A percentile compares a stretch with the other conserved stretches of the same genome.
Conservation (phyloP, 2,113 vertebrate species). For the Tinamus guttatus region DNA sequence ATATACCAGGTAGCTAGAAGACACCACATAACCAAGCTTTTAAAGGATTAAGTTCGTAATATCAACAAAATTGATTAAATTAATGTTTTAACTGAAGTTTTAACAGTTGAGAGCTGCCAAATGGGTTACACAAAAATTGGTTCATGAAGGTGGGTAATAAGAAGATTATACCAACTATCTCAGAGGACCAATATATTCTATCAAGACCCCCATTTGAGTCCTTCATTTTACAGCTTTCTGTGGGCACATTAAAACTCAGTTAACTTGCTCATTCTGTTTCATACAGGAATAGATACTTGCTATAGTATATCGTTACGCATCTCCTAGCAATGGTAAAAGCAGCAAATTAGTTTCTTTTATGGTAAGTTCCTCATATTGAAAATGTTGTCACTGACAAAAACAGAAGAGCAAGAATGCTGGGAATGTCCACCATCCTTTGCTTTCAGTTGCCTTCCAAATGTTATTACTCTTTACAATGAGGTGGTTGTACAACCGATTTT, state of each 20-base stretch:
- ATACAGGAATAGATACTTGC: not conserved
- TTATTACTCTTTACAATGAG: not conserved
- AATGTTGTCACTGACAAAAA: not conserved
- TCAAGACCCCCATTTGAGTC: not conserved
- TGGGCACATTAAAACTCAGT: not conserved
- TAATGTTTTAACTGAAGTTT: not conserved
- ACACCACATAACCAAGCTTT: not conserved
- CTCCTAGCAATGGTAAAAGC: not conserved
- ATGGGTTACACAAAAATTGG: not conserved
- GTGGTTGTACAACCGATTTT: not conserved
- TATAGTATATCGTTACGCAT: not conserved
- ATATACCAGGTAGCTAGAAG: not conserved
- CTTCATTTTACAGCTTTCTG: not conserved
- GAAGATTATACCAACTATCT: not conserved
- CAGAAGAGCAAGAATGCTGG: not conserved
- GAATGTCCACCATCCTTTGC: rapidly evolving
- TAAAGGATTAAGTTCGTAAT: not conserved
- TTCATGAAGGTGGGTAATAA: not conserved
- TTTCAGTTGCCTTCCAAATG: not conserved
- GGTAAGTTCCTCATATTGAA: not conserved
- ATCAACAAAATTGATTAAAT: not conserved
- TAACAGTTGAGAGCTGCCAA: not conserved
- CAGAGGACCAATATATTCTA: not conserved
- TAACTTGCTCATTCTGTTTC: not conserved
- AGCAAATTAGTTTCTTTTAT: not conserved